phyloP scores from a whole-genome alignment of 2,113 vertebrate species.

The Bufo bufo region DNA sequence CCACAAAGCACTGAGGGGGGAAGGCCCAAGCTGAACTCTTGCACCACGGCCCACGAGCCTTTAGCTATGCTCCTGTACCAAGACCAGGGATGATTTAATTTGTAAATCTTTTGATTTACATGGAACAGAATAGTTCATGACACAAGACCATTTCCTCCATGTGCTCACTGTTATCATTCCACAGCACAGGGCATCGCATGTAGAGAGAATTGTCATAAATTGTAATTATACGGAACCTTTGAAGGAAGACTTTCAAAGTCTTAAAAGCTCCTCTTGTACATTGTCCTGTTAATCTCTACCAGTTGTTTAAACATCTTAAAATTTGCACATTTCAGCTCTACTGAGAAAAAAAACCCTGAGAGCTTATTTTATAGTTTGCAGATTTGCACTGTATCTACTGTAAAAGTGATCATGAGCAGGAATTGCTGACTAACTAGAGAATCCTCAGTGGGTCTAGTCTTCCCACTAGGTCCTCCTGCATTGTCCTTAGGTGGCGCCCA shows the following conservation, averaged over 20 bases:
- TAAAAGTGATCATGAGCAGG: neutral
- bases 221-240: neutral
- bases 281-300: neutral
- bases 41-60: no score
- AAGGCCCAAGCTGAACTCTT: no score
- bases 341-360: neutral
- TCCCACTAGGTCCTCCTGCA: no score
- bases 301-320: constrained; percentile 10
- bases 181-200: neutral
- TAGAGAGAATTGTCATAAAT: neutral
- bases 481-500: no score
- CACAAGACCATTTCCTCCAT: neutral
- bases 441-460: neutral
- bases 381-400: neutral
- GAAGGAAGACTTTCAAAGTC: neutral
- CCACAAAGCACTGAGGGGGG: no score
- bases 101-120: neutral
- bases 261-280: neutral
- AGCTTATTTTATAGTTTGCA: neutral
- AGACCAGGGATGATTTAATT: neutral
- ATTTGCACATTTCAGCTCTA: neutral
- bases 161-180: neutral
- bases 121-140: neutral
- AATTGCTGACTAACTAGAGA: neutral
- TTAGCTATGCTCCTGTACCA: neutral